phyloP scores from a whole-genome alignment of 2,113 vertebrate species.

The Sebastes schlegelii region DNA sequence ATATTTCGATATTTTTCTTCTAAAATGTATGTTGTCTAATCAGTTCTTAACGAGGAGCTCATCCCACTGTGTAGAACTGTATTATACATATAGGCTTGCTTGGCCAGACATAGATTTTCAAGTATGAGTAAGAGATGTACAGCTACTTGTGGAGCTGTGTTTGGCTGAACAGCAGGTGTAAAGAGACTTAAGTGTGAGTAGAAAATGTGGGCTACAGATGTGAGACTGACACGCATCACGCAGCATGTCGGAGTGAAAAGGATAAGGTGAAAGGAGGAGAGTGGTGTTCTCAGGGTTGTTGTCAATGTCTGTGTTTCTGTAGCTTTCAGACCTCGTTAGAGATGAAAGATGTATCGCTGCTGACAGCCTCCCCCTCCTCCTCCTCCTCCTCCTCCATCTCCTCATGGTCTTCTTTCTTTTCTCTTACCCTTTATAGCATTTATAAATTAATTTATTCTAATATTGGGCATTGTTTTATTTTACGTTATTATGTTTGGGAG shows the following conservation, averaged over 20 bases:
- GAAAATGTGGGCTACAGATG: constrained; percentile 39
- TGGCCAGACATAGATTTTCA: constrained; percentile 3
- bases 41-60: not conserved
- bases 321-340: constrained; percentile 85
- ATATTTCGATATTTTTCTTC: not conserved
- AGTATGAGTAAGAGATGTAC: not conserved
- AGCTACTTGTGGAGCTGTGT: constrained; percentile 30
- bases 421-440: constrained; percentile 29
- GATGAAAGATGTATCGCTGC: constrained; percentile 80
- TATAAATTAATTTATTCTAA: constrained; percentile 28
- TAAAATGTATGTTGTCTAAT: not conserved
- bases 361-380: constrained; percentile 70
- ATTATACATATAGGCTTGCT: not conserved
- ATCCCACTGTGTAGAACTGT: not conserved
- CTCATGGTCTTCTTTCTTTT: constrained; percentile 15
- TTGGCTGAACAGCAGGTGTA: constrained; percentile 38
- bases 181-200: constrained; percentile 29
- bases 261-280: constrained; percentile 62
- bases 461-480: constrained; percentile 21
- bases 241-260: constrained; percentile 54
- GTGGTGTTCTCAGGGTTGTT: constrained; percentile 72
- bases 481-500: not conserved
- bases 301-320: constrained; percentile 78
- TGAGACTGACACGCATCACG: constrained; percentile 53
- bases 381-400: constrained; percentile 19